Conservation (phyloP, 2,797 vertebrate genomes). For the Miichthys miiuy region DNA sequence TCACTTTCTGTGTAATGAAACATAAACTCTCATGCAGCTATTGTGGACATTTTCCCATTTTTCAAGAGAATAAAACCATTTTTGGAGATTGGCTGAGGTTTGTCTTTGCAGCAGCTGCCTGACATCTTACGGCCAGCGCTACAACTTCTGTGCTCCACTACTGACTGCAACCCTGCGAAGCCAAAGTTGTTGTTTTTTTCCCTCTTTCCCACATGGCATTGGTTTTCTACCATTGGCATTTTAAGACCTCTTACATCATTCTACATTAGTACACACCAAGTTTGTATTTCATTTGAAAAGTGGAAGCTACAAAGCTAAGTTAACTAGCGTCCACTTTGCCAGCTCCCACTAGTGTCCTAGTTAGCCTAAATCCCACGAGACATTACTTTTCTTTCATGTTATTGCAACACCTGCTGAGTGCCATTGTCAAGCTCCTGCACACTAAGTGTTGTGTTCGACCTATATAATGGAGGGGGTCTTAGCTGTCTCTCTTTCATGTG, state of each 20-base stretch:
- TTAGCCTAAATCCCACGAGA: not conserved
- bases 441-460: not conserved
- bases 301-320: not conserved
- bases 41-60: conserved; percentile 5
- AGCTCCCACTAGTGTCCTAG: not conserved
- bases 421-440: not conserved
- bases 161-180: not conserved
- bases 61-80: not conserved
- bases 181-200: not conserved
- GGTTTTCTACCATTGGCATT: not conserved
- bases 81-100: not conserved
- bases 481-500: not conserved
- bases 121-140: conserved; percentile 1
- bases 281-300: conserved; percentile 2
- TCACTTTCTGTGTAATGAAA: conserved; percentile 11
- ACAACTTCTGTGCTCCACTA: not conserved
- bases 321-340: not conserved
- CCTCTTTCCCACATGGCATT: not conserved
- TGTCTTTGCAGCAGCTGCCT: conserved; percentile 8
- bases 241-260: not conserved
- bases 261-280: not conserved
- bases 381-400: not conserved
- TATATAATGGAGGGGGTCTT: not conserved
- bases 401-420: conserved; percentile 2
- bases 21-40: conserved; percentile 11